Percentiles rank a stretch among this genome's conserved stretches.
These are phyloP conservation scores for Meda fulgida DNA, from an alignment of 2,797 vertebrate species.

Conservation along the genomic window DNA sequence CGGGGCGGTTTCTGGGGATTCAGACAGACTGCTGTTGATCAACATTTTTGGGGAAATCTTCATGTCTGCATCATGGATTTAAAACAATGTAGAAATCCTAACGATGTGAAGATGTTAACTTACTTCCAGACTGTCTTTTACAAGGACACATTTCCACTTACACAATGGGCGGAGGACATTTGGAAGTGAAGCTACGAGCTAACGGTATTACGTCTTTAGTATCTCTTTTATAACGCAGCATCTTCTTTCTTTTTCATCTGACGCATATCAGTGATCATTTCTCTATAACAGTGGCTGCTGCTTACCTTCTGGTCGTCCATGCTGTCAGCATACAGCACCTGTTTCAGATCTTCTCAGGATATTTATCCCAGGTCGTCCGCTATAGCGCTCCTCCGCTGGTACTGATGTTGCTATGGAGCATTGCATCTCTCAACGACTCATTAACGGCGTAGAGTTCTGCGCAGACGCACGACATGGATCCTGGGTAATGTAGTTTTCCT, in stretches of 20 bases:
- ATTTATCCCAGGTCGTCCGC: constrained; percentile 47
- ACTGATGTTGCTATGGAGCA: constrained; percentile 78
- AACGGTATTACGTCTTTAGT: constrained; percentile 10
- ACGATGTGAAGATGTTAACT: neutral
- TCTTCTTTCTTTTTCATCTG: constrained; percentile 75
- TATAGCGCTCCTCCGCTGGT: constrained; percentile 64
- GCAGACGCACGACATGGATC: constrained; percentile 69
- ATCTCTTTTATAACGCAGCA: constrained; percentile 5
- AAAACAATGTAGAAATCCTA: neutral
- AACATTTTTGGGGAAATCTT: neutral
- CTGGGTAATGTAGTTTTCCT: constrained; percentile 74
- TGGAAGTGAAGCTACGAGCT: constrained; percentile 44
- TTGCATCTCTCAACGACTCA: constrained; percentile 78
- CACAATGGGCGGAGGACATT: constrained; percentile 31
- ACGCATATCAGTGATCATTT: constrained; percentile 66
- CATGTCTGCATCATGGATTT: neutral
- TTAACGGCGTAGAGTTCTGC: constrained; percentile 66
- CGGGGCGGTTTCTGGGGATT: constrained; percentile 23
- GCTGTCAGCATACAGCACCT: constrained; percentile 58
- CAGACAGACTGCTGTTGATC: neutral
- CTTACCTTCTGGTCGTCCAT: constrained; percentile 85
- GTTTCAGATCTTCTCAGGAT: constrained; percentile 56
- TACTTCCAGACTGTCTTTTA: neutral
- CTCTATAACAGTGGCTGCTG: constrained; percentile 44
- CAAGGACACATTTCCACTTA: neutral